Conservation (phyloP, 2,113 vertebrate species). For the Bubo bubo region DNA sequence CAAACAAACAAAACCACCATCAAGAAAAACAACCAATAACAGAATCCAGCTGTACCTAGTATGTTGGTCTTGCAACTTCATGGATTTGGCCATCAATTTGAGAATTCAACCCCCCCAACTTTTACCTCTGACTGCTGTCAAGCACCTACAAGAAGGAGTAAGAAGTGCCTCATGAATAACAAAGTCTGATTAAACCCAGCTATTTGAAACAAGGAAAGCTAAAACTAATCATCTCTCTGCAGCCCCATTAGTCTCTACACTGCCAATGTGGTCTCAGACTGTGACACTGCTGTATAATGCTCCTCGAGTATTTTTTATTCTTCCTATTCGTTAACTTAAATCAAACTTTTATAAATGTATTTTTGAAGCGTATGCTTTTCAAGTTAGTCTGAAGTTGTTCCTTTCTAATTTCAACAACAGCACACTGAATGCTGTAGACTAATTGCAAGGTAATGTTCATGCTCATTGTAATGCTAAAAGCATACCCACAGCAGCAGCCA, state of each 20-base stretch:
- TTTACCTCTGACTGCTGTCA: not conserved
- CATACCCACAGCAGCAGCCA: not conserved
- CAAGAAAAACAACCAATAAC: not conserved
- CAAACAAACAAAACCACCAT: not conserved
- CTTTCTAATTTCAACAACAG: not conserved
- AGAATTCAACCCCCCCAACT: not conserved
- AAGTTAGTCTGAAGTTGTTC: not conserved
- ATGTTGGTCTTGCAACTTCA: not conserved
- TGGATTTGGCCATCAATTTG: not conserved
- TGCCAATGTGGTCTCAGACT: not conserved
- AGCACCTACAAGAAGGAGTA: not conserved
- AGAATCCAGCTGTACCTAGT: not conserved
- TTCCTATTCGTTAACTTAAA: not conserved
- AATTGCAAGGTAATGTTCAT: not conserved
- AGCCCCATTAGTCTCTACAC: not conserved
- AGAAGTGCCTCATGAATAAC: not conserved
- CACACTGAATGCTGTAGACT: not conserved
- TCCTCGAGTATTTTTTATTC: not conserved
- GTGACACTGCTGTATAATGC: not conserved
- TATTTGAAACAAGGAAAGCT: not conserved
- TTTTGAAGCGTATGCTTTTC: not conserved
- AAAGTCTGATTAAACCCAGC: not conserved
- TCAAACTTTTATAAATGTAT: not conserved
- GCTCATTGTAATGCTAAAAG: not conserved
- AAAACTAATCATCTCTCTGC: not conserved